A percentile compares a stretch with the other conserved stretches of the same genome.
Evolutionary conservation across 2,113 vertebrate genomes (phyloP).

Genomic region (Ciconia stormi): DNA sequence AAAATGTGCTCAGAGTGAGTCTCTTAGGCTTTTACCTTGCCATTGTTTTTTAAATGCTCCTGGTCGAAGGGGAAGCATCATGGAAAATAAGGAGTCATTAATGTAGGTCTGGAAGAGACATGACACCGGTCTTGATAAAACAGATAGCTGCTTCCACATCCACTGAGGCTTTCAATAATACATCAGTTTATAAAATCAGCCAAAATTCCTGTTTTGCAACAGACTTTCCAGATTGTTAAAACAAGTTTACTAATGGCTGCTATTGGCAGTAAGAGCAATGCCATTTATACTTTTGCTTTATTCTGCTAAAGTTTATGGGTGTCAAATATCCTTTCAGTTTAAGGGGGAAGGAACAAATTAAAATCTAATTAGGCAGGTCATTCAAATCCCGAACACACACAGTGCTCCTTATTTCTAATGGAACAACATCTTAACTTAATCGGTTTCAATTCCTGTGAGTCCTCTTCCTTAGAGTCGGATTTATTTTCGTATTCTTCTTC

Average conservation of each 20-base stretch:
- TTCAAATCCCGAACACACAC: slow-evolving; percentile 62
- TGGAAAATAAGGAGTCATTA: slow-evolving; percentile 60
- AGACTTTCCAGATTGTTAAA: neutral
- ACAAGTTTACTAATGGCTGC: neutral
- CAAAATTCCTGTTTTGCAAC: neutral
- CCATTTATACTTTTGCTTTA: neutral
- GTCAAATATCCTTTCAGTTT: slow-evolving; percentile 36
- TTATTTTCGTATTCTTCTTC: slow-evolving; percentile 45
- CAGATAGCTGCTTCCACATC: slow-evolving; percentile 47
- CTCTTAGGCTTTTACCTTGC: neutral
- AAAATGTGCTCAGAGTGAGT: neutral
- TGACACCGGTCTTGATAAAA: slow-evolving; percentile 50
- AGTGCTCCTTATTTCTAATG: slow-evolving; percentile 43
- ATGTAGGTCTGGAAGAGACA: slow-evolving; percentile 55
- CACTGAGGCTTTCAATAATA: slow-evolving; percentile 34
- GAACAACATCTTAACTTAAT: slow-evolving; percentile 62
- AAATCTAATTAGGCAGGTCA: slow-evolving; percentile 66
- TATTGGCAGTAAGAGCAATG: neutral
- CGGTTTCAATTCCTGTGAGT: slow-evolving; percentile 7
- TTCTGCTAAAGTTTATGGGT: slow-evolving; percentile 1
- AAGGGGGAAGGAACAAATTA: slow-evolving; percentile 53
- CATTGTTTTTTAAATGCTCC: slow-evolving; percentile 5
- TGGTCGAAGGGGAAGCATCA: slow-evolving; percentile 9
- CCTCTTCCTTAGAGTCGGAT: slow-evolving; percentile 44
- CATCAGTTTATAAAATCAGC: slow-evolving; percentile 36